phyloP scores from a whole-genome alignment of 2,113 vertebrate species.

The Tenrec ecaudatus region DNA sequence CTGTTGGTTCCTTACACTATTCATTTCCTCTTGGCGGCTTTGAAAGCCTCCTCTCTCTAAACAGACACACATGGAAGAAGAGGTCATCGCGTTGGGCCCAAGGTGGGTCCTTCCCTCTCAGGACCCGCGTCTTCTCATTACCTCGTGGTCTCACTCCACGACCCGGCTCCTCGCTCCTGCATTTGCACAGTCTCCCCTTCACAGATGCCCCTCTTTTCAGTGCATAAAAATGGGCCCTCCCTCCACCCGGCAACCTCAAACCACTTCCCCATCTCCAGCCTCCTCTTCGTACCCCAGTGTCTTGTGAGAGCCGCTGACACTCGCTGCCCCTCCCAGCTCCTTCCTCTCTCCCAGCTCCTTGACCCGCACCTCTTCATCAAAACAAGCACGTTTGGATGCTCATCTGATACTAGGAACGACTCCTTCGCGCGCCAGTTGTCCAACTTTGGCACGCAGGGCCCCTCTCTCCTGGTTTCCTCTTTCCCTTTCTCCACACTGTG shows the following conservation, averaged over 20 bases:
- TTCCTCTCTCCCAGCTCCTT: neutral
- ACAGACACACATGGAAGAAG: neutral
- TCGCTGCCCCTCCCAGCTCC: neutral
- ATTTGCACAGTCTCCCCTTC: neutral
- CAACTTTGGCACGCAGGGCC: neutral
- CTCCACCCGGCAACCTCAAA: conserved; percentile 25
- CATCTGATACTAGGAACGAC: neutral
- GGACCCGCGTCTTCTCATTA: neutral
- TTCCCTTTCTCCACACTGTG: neutral
- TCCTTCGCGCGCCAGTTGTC: neutral
- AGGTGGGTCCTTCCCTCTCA: neutral
- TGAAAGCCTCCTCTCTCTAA: neutral
- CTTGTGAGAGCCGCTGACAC: conserved; percentile 10
- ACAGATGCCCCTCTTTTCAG: neutral
- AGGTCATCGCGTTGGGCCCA: neutral
- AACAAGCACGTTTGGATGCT: neutral
- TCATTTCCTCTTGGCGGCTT: too few relatives aligned
- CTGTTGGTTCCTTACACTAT: too few relatives aligned
- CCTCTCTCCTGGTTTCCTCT: neutral
- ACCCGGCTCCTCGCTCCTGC: neutral
- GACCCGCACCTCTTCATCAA: neutral
- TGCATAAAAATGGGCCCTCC: neutral
- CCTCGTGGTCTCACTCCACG: neutral
- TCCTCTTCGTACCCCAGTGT: neutral
- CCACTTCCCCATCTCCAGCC: conserved; percentile 50